These are phyloP conservation scores for Gymnocypris eckloni DNA, from an alignment of 2,797 vertebrate genomes.

Conservation along the genomic window DNA sequence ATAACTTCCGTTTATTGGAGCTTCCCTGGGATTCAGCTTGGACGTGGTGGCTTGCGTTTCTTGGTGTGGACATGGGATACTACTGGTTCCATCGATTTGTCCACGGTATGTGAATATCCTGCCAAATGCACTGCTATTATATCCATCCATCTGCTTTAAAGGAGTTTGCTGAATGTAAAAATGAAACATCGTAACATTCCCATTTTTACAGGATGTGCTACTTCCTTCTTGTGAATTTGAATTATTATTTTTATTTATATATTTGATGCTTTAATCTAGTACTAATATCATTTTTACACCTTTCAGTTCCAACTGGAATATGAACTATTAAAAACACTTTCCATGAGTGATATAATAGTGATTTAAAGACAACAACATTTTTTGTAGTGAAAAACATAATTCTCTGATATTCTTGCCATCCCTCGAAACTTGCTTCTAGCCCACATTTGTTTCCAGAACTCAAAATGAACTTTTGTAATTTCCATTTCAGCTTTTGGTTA, in stretches of 20 bases:
- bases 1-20: constrained; percentile 81
- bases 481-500: neutral
- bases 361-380: neutral
- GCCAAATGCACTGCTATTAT: constrained; percentile 16
- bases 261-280: neutral
- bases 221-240: neutral
- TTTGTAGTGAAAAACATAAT: neutral
- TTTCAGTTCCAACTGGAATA: neutral
- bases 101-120: constrained; percentile 80
- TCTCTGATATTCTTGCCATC: neutral
- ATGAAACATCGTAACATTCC: neutral
- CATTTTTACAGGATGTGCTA: neutral
- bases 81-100: constrained; percentile 91
- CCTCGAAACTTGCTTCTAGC: neutral
- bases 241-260: neutral
- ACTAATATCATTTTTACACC: constrained; percentile 9
- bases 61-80: constrained; percentile 91
- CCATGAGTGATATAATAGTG: neutral
- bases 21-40: constrained; percentile 90
- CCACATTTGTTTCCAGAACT: neutral
- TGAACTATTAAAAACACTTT: neutral
- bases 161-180: constrained; percentile 1
- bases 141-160: constrained; percentile 20
- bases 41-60: constrained; percentile 90
- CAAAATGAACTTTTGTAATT: neutral